These are phyloP conservation scores for Tipula vernalis DNA, from an alignment of 2,888 invertebrate genomes.

Conservation along the genomic window DNA sequence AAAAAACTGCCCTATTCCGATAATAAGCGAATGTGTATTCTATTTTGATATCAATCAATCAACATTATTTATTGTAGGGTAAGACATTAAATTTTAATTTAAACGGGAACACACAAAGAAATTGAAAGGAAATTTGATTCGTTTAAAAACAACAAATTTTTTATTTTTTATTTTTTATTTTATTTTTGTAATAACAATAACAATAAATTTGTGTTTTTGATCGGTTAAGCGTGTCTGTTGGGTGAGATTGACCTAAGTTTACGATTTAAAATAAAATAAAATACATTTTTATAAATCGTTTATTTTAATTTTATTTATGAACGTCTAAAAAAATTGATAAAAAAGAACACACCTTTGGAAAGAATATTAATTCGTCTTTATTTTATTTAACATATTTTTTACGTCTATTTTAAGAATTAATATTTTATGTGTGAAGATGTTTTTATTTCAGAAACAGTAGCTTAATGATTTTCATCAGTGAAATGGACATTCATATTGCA, in stretches of 20 bases:
- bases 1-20: neutral
- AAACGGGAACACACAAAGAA: neutral
- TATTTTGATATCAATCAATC: neutral
- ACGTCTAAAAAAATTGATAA: neutral
- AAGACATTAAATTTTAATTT: neutral
- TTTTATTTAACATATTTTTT: neutral
- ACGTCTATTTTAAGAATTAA: neutral
- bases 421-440: neutral
- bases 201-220: neutral
- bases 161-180: too few relatives aligned
- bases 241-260: neutral
- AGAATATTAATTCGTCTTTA: neutral
- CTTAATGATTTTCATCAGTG: neutral
- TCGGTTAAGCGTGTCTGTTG: neutral
- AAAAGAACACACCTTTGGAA: neutral
- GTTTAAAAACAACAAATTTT: neutral
- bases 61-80: neutral
- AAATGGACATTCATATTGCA: neutral
- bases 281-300: neutral
- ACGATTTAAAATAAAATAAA: neutral
- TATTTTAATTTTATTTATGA: neutral
- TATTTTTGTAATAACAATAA: neutral
- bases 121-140: slow-evolving; percentile 4
- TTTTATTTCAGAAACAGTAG: neutral
- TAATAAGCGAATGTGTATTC: neutral